Conservation (phyloP, 2,797 vertebrate genomes). For the Tragopan temminckii region DNA sequence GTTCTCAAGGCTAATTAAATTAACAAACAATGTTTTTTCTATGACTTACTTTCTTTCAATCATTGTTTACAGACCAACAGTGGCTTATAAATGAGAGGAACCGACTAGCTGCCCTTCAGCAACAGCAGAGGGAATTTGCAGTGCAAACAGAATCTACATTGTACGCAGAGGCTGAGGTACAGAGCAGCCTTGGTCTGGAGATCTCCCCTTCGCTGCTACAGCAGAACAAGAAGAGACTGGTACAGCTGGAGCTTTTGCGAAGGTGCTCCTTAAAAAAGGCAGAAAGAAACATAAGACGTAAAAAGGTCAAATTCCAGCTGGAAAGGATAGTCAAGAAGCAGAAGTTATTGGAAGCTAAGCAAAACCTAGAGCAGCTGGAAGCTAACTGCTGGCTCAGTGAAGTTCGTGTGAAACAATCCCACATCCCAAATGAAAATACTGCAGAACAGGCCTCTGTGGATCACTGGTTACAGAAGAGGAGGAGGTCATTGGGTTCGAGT, state of each 20-base stretch:
- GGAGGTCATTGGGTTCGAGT: neutral
- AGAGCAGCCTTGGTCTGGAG: slow-evolving; percentile 42
- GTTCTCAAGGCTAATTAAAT: neutral
- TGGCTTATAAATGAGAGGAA: slow-evolving; percentile 89
- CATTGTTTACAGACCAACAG: slow-evolving; percentile 86
- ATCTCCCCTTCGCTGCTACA: slow-evolving; percentile 69
- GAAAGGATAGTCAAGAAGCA: slow-evolving; percentile 90
- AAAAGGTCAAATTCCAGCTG: slow-evolving; percentile 88
- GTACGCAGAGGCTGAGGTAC: slow-evolving; percentile 62
- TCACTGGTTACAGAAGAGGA: slow-evolving; percentile 1
- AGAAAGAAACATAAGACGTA: slow-evolving; percentile 83
- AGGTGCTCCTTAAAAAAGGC: slow-evolving; percentile 85
- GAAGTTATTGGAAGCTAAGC: slow-evolving; percentile 89
- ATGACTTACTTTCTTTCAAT: slow-evolving; percentile 15
- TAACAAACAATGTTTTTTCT: neutral
- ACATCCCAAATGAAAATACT: neutral
- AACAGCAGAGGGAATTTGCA: slow-evolving; percentile 84
- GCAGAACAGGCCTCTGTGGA: neutral
- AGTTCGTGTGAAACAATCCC: slow-evolving; percentile 45
- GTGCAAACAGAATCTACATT: slow-evolving; percentile 85
- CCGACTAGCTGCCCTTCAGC: slow-evolving; percentile 77
- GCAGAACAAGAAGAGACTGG: slow-evolving; percentile 84
- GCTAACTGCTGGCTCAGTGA: slow-evolving; percentile 76
- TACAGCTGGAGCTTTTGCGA: slow-evolving; percentile 87
- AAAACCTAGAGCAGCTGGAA: slow-evolving; percentile 88